Evolutionary conservation across 2,113 vertebrate species (phyloP).

Genomic region (Microtus ochrogaster): DNA sequence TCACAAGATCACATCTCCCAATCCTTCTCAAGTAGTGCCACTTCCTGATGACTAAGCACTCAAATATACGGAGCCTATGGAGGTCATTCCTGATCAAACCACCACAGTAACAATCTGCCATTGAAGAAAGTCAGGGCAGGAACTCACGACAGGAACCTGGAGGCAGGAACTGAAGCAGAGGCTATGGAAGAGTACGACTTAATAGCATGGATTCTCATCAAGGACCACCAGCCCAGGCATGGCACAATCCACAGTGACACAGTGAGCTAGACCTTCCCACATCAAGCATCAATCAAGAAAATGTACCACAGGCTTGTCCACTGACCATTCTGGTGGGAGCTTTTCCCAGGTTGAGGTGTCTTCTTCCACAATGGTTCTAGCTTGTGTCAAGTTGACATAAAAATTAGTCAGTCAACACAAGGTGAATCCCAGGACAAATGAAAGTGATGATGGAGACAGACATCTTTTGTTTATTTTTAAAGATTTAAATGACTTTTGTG

Average conservation of each 20-base stretch:
- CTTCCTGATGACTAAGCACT: neutral
- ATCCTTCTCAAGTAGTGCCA: neutral
- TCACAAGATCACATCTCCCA: neutral
- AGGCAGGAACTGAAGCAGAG: neutral
- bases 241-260: neutral
- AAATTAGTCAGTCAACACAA: neutral
- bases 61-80: neutral
- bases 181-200: too few relatives aligned
- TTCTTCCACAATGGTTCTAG: neutral
- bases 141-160: neutral
- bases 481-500: neutral
- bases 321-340: neutral
- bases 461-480: neutral
- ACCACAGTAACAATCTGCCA: too few relatives aligned
- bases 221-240: neutral
- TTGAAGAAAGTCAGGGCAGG: neutral
- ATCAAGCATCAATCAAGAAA: neutral
- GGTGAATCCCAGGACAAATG: conserved; percentile 10
- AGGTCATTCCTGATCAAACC: neutral
- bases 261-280: neutral
- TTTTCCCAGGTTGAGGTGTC: neutral
- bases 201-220: neutral
- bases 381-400: neutral
- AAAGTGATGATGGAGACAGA: neutral
- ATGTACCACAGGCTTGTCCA: neutral